Evolutionary conservation across 37 sponge, comb jelly and placozoan species (phyloP), one percentile per base, ranked within the genome.

Genomic region (Hexactinellida sp.): DNA sequence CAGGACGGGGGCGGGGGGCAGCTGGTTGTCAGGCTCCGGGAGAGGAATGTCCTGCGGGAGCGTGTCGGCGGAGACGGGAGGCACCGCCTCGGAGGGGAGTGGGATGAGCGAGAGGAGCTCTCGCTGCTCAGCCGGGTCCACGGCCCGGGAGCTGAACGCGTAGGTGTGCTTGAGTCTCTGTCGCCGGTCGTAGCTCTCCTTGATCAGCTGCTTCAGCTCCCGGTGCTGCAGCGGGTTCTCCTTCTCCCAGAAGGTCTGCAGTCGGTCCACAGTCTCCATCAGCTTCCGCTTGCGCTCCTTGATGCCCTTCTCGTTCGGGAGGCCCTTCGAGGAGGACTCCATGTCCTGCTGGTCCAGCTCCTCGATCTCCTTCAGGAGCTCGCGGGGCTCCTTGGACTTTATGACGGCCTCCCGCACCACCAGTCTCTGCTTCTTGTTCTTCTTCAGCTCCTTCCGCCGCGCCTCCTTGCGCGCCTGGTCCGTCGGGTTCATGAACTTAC

Each of bases 401-500:
- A 97, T 54, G 13, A 94, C 95, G 0, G 98, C 93, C 38, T 97
- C 95, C 36, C 98, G 86, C 30, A 97, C 98, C n/a, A 86, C 83
- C 55, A 38, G 82, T 28, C 98, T 89, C 84, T 93, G 93, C 88
- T 94, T 93, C 91, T 94, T 97, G 87, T 97, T 97, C 98, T 97
- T 97, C 51, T 90, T 97, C 39, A 97, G 55, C 83, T 97, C 98
- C 87, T 90, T 94, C 36, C 87, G 91, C 83, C 98, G 87, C 10
- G 87, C 84, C 83, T 93, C 90, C 52, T 97, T 97, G 37, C 96
- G 93, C 91, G 86, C 32, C 28, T 98, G 99, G 83, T 98, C 99
- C 25, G 99, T 95, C 36, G 99, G 99, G 82, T 98, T 98, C 94
- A 98, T 98, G 94, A 91, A 98, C 82, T 92, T 93, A 25, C 99